Conservation (phyloP, 2,113 vertebrate species). For the Limnothrissa miodon region DNA sequence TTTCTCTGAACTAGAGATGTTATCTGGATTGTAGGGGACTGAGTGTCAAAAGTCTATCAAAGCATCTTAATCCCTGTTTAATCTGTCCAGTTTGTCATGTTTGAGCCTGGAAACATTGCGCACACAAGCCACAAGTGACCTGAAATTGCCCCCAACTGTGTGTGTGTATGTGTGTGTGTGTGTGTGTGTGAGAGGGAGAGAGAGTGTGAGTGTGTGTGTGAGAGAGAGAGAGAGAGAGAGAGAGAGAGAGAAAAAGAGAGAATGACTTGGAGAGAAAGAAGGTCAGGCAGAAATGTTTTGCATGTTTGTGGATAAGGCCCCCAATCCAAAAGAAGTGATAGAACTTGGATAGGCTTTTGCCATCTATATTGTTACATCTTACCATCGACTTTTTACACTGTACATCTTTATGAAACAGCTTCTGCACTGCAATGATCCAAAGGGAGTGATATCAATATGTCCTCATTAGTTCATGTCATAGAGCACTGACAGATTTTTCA, state of each 20-base stretch:
- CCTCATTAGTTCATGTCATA: too few relatives aligned
- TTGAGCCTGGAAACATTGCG: slow-evolving; percentile 5
- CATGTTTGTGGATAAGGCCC: background rate
- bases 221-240: background rate
- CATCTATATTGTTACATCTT: too few relatives aligned
- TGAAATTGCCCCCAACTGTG: background rate
- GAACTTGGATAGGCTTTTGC: too few relatives aligned
- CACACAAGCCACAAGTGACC: slow-evolving; percentile 16
- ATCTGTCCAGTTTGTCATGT: slow-evolving; percentile 39
- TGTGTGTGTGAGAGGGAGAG: background rate
- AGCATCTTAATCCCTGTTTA: slow-evolving; percentile 30
- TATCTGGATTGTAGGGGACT: slow-evolving; percentile 23
- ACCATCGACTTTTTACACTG: too few relatives aligned
- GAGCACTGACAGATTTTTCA: too few relatives aligned
- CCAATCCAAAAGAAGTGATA: background rate
- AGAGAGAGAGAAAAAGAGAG: background rate
- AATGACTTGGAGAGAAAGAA: background rate
- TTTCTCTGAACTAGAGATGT: slow-evolving; percentile 2
- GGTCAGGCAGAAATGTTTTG: background rate
- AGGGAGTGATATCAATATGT: too few relatives aligned
- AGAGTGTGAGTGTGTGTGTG: background rate
- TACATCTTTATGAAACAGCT: too few relatives aligned
- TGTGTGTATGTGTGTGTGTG: background rate
- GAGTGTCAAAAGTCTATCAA: slow-evolving; percentile 12
- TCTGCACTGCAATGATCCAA: too few relatives aligned